Conservation (phyloP, 2,797 vertebrate genomes). For the Arremon aurantiirostris region DNA sequence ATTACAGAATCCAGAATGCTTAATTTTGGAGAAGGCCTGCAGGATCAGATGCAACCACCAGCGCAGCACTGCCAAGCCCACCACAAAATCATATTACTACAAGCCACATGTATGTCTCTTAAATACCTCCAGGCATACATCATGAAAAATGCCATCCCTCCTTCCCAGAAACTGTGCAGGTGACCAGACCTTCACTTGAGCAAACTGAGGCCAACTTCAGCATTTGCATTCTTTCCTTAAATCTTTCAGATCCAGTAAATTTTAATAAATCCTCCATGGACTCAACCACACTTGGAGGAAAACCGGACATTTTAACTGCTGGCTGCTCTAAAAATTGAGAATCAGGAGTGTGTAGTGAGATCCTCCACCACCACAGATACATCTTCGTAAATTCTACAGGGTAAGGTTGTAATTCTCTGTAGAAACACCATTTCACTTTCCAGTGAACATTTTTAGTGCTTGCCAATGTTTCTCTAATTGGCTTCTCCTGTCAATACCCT, state of each 20-base stretch:
- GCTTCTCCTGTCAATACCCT: neutral
- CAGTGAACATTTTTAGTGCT: neutral
- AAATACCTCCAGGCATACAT: neutral
- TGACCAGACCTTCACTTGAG: neutral
- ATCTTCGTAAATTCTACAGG: neutral
- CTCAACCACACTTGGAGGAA: neutral
- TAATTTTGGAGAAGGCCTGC: neutral
- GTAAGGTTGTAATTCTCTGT: neutral
- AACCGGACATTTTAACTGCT: neutral
- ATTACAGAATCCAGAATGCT: neutral
- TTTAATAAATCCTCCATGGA: neutral
- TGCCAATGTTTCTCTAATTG: neutral
- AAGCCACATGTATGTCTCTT: neutral
- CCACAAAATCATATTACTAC: neutral
- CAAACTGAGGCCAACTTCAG: neutral
- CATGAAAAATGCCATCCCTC: neutral
- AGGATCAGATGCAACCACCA: neutral
- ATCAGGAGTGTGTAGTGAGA: neutral
- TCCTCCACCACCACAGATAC: neutral
- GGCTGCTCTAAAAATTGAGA: neutral
- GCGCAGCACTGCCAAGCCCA: neutral
- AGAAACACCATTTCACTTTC: neutral
- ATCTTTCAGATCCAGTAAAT: neutral
- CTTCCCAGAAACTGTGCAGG: neutral
- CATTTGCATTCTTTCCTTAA: neutral